A percentile compares a stretch with the other conserved stretches of the same genome.
phyloP scores from a whole-genome alignment of 2,113 vertebrate species.

The Epinephelus moara region DNA sequence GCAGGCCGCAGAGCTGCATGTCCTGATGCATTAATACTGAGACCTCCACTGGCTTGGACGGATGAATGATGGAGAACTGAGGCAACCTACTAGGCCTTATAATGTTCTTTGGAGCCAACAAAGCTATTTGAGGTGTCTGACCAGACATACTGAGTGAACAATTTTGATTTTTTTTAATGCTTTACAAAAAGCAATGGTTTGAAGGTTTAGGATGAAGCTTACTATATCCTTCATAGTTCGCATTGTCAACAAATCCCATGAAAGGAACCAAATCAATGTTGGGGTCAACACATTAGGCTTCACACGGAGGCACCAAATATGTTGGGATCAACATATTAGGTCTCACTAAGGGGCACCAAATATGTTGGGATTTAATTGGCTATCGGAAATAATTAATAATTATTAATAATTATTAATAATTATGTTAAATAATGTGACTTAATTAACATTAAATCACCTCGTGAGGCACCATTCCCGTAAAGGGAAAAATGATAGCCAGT shows the following conservation, averaged over 20 bases:
- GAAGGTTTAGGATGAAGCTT: neutral
- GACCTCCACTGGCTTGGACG: constrained; percentile 57
- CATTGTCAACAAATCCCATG: neutral
- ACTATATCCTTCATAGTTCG: neutral
- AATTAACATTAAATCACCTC: too few relatives aligned
- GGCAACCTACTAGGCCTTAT: neutral
- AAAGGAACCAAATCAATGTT: neutral
- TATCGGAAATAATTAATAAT: too few relatives aligned
- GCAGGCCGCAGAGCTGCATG: constrained; percentile 66
- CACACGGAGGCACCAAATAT: too few relatives aligned
- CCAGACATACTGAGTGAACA: neutral
- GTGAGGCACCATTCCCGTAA: too few relatives aligned
- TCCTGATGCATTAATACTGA: constrained; percentile 74
- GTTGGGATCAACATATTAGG: too few relatives aligned
- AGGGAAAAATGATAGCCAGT: too few relatives aligned
- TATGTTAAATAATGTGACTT: too few relatives aligned
- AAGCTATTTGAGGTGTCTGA: neutral
- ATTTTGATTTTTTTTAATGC: too few relatives aligned
- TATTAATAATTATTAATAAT: too few relatives aligned
- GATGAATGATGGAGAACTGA: neutral
- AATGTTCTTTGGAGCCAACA: neutral
- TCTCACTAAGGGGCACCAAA: too few relatives aligned
- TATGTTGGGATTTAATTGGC: too few relatives aligned
- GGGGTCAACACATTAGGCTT: too few relatives aligned
- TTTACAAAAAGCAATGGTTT: neutral